Conservation (phyloP, 2,797 vertebrate genomes). For the Triplophysa yarkandensis region DNA sequence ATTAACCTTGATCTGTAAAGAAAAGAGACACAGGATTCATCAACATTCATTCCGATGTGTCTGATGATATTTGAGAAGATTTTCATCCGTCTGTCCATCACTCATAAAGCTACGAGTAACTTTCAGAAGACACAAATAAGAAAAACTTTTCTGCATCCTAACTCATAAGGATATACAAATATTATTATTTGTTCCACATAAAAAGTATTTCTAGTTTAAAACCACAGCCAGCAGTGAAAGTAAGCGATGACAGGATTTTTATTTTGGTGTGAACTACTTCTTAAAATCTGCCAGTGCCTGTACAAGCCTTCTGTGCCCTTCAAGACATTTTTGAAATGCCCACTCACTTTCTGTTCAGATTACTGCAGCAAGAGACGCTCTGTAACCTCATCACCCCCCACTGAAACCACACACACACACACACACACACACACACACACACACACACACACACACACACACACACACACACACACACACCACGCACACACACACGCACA, state of each 20-base stretch:
- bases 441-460: no score
- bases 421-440: no score
- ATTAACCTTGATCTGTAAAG: no score
- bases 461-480: no score
- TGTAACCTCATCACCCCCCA: constrained; percentile 27
- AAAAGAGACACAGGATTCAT: no score
- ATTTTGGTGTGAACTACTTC: constrained; percentile 6
- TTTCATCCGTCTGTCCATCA: no score
- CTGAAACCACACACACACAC: constrained; percentile 8
- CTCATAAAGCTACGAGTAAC: background rate
- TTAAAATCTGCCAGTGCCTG: constrained; percentile 27
- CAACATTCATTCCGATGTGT: no score
- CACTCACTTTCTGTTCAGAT: constrained; percentile 38
- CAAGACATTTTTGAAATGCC: constrained; percentile 22
- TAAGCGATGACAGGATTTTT: background rate
- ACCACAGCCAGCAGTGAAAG: background rate
- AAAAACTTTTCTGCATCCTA: background rate
- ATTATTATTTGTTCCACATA: no score
- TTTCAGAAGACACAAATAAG: no score
- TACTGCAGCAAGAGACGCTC: constrained; percentile 36
- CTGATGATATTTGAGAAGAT: no score
- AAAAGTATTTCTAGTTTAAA: background rate
- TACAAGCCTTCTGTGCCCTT: constrained; percentile 34
- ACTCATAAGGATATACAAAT: background rate
- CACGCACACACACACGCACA: no score